phyloP scores from a whole-genome alignment of 2,888 invertebrate genomes.

The Melolontha melolontha region DNA sequence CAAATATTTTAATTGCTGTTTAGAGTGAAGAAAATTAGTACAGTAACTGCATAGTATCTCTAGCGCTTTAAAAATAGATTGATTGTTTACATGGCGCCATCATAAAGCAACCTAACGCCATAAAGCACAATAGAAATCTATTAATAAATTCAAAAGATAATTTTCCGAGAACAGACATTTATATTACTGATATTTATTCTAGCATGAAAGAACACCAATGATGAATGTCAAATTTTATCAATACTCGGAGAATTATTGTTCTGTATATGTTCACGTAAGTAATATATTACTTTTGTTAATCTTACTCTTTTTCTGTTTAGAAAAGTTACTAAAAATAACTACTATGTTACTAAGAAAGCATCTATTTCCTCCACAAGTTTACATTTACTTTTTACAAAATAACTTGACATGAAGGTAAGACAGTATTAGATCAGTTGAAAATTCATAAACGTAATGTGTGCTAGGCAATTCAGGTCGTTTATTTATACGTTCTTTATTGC shows the following conservation, averaged over 20 bases:
- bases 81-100: slow-evolving; percentile 22
- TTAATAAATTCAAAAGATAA: slow-evolving; percentile 14
- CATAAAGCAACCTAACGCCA: background rate
- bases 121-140: slow-evolving; percentile 15
- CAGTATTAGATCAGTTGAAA: too few relatives aligned
- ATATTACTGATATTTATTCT: slow-evolving; percentile 4
- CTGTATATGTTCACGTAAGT: background rate
- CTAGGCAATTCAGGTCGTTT: too few relatives aligned
- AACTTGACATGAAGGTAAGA: too few relatives aligned
- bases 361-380: too few relatives aligned
- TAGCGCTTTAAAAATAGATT: background rate
- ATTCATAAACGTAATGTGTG: too few relatives aligned
- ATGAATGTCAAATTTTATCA: slow-evolving; percentile 12
- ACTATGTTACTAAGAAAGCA: too few relatives aligned
- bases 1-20: too few relatives aligned
- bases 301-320: background rate
- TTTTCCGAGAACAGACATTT: background rate
- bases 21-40: too few relatives aligned
- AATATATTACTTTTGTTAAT: background rate
- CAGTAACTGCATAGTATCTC: slow-evolving; percentile 1
- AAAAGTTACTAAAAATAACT: background rate
- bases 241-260: background rate
- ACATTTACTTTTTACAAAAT: too few relatives aligned
- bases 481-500: too few relatives aligned
- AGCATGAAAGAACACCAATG: slow-evolving; percentile 4